A percentile compares a stretch with the other conserved stretches of the same genome.
Evolutionary conservation across 2,113 vertebrate genomes (phyloP).

Genomic region (Catharus bicknelli): DNA sequence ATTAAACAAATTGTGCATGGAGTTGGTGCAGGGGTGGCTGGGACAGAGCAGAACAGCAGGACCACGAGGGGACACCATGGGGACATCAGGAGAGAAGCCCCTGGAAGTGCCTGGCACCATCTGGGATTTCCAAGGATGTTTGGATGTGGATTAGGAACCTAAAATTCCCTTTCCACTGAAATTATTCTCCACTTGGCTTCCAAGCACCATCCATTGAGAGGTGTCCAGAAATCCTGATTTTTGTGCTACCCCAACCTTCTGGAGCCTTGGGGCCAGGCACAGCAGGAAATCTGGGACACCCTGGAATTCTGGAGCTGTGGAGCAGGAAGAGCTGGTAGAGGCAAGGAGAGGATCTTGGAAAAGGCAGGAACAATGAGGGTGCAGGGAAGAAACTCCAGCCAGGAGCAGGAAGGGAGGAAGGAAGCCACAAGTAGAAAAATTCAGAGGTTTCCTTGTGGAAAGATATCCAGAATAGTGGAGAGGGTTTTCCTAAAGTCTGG

Average conservation of each 20-base stretch:
- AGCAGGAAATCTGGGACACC: not conserved
- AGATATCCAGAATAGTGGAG: not conserved
- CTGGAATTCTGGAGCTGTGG: not conserved
- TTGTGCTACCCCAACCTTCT: not conserved
- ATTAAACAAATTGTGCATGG: not conserved
- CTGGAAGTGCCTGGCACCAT: not conserved
- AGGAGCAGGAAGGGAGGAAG: not conserved
- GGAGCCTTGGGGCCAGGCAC: not conserved
- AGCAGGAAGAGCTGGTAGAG: not conserved
- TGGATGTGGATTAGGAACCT: not conserved
- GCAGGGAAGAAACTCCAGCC: not conserved
- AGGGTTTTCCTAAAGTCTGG: not conserved
- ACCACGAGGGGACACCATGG: rapidly evolving
- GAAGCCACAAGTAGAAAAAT: not conserved
- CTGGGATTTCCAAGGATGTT: not conserved
- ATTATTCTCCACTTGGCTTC: not conserved
- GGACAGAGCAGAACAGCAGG: not conserved
- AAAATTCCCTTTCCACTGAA: not conserved
- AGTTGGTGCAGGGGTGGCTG: not conserved
- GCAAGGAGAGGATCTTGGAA: not conserved
- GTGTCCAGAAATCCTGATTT: not conserved
- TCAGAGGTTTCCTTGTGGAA: not conserved
- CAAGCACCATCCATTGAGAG: rapidly evolving
- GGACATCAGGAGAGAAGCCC: rapidly evolving
- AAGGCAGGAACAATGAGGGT: not conserved